These are phyloP conservation scores for Neomicropteryx cornuta DNA, from an alignment of 1,140 invertebrate genomes.

Conservation along the genomic window DNA sequence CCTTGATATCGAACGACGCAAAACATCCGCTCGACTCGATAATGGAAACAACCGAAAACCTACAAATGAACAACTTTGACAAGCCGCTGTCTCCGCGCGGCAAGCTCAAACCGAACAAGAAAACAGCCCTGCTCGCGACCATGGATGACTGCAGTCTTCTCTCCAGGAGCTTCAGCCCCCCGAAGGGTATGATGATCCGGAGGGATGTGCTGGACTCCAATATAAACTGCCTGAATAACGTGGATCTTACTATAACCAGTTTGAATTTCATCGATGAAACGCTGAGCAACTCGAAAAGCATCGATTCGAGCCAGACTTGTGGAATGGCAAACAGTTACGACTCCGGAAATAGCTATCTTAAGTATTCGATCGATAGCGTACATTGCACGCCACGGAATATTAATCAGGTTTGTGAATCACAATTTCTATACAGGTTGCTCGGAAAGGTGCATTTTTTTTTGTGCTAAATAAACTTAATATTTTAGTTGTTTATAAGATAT, in stretches of 20 bases:
- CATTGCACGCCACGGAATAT: too few species aligned
- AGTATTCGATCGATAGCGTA: slow-evolving; percentile 33
- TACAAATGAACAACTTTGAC: slow-evolving; percentile 29
- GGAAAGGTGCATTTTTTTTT: too few species aligned
- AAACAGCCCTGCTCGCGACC: slow-evolving; percentile 32
- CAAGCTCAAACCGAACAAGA: slow-evolving; percentile 32
- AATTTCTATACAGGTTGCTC: too few species aligned
- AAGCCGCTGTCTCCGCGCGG: slow-evolving; percentile 26
- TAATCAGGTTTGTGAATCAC: too few species aligned
- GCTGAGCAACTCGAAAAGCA: slow-evolving; percentile 35
- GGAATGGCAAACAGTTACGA: slow-evolving; percentile 38
- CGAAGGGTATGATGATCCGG: slow-evolving; percentile 30
- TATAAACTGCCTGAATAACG: slow-evolving; percentile 34
- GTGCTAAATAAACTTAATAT: too few species aligned
- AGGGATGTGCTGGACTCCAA: slow-evolving; percentile 13
- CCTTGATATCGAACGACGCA: slow-evolving; percentile 30
- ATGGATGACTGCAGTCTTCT: slow-evolving; percentile 39
- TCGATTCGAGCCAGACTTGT: slow-evolving; percentile 33
- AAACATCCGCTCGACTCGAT: slow-evolving; percentile 32
- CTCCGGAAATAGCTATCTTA: slow-evolving; percentile 34
- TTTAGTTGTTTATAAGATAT: too few species aligned
- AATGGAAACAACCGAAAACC: slow-evolving; percentile 34
- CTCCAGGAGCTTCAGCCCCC: slow-evolving; percentile 34
- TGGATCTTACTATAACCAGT: slow-evolving; percentile 46
- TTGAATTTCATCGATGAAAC: slow-evolving; percentile 47